A percentile compares a stretch with the other conserved stretches of the same genome.
phyloP scores from a whole-genome alignment of 2,888 invertebrate species.

The Volucella inflata region DNA sequence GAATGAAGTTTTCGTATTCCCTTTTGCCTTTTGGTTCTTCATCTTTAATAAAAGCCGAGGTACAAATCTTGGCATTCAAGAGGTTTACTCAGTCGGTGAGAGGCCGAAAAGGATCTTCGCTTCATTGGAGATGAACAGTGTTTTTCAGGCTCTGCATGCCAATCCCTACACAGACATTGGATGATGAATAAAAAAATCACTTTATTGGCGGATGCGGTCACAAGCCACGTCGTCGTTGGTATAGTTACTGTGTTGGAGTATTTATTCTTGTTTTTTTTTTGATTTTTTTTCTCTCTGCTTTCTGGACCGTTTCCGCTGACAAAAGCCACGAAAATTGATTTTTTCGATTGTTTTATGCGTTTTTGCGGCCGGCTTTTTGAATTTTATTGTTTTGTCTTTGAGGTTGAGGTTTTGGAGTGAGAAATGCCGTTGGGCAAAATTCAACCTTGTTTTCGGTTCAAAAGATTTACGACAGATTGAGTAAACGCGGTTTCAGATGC shows the following conservation, averaged over 20 bases:
- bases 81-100: conserved; percentile 55
- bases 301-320: conserved; percentile 57
- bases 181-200: conserved; percentile 7
- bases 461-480: conserved; percentile 31
- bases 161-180: conserved; percentile 18
- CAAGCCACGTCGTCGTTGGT: conserved; percentile 33
- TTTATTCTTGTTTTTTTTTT: conserved; percentile 6
- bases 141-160: background rate
- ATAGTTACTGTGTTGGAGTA: conserved; percentile 4
- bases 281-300: conserved; percentile 15
- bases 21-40: conserved; percentile 49
- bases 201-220: conserved; percentile 72
- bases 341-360: conserved; percentile 18
- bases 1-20: conserved; percentile 36
- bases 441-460: background rate
- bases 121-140: conserved; percentile 63
- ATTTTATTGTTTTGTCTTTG: conserved; percentile 51
- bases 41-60: conserved; percentile 39
- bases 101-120: conserved; percentile 61
- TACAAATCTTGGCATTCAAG: conserved; percentile 61
- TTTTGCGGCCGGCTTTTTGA: conserved; percentile 25
- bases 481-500: conserved; percentile 24
- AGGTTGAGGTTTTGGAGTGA: conserved; percentile 1
- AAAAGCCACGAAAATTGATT: conserved; percentile 56
- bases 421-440: conserved; percentile 3